Conservation (phyloP, 2,797 vertebrate genomes). For the Mico argentatus region DNA sequence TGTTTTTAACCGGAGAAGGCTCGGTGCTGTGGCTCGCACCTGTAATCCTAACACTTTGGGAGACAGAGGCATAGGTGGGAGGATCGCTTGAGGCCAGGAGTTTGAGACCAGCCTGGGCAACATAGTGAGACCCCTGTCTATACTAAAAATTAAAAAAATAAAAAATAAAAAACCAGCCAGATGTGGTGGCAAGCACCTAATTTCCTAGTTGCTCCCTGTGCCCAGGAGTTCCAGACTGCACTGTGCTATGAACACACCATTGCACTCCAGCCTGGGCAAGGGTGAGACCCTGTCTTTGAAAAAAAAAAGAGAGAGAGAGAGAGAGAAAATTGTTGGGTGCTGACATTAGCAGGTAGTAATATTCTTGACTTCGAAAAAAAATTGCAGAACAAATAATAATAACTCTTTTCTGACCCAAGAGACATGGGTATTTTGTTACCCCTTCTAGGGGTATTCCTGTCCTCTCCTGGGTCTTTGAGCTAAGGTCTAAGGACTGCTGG, state of each 20-base stretch:
- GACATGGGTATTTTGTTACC: not conserved
- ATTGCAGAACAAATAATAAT: not conserved
- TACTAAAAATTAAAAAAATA: not conserved
- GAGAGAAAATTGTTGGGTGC: not conserved
- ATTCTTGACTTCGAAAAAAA: conserved; percentile 2
- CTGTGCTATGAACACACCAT: not conserved
- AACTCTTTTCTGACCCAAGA: not conserved
- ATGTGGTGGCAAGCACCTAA: not conserved
- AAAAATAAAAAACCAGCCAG: not conserved
- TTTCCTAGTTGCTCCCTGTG: not conserved
- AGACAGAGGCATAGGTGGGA: not conserved
- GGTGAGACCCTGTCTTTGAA: not conserved
- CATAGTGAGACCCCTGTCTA: not conserved
- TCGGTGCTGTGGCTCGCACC: not conserved
- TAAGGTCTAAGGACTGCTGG: not conserved
- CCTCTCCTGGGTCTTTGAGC: not conserved
- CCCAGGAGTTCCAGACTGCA: not conserved
- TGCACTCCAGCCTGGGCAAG: not conserved
- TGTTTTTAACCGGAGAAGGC: not conserved
- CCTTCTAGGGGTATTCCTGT: not conserved
- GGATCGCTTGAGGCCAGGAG: not conserved
- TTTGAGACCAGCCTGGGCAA: not conserved
- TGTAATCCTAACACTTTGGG: not conserved
- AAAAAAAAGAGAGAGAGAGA: too few relatives aligned
- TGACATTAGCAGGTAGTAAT: not conserved